Evolutionary conservation across 2,113 vertebrate genomes (phyloP).

Genomic region (Cephalopholis sonnerati): DNA sequence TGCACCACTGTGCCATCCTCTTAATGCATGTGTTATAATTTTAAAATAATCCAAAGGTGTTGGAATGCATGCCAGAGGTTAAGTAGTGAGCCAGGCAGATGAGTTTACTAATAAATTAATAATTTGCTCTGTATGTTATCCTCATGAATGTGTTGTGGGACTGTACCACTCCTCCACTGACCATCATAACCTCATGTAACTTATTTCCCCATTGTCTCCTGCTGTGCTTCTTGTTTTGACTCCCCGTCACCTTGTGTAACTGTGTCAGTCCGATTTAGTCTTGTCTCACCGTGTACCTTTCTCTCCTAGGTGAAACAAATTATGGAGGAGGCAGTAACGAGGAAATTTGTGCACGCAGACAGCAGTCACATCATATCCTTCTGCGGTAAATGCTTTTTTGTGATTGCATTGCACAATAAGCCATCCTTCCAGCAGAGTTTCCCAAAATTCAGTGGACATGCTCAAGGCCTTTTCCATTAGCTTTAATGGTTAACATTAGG

Average conservation of each 20-base stretch:
- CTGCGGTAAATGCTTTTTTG: slow-evolving; percentile 88
- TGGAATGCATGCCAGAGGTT: not conserved
- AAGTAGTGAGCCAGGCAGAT: not conserved
- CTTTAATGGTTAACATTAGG: slow-evolving; percentile 3
- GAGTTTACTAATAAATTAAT: not conserved
- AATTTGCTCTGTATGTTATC: not conserved
- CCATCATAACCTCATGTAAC: not conserved
- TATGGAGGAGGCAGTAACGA: slow-evolving; percentile 96
- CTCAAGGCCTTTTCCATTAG: not conserved
- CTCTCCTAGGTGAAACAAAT: slow-evolving; percentile 94
- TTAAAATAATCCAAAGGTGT: not conserved
- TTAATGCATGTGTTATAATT: not conserved
- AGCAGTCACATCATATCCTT: slow-evolving; percentile 98
- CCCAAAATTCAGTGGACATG: not conserved
- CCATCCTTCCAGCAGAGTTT: not conserved
- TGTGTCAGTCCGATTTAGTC: slow-evolving; percentile 21
- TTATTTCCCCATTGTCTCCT: not conserved
- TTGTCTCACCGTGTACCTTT: slow-evolving; percentile 34
- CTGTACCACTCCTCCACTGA: not conserved
- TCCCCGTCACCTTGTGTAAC: slow-evolving; percentile 19
- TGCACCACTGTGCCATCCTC: too few relatives aligned
- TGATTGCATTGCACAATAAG: not conserved
- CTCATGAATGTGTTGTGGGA: not conserved
- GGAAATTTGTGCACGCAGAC: slow-evolving; percentile 97
- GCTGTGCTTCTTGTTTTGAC: slow-evolving; percentile 15